Percentiles rank a stretch among this genome's conserved stretches.
phyloP scores from a whole-genome alignment of 2,888 invertebrate genomes.

The Lasius fuliginosus region DNA sequence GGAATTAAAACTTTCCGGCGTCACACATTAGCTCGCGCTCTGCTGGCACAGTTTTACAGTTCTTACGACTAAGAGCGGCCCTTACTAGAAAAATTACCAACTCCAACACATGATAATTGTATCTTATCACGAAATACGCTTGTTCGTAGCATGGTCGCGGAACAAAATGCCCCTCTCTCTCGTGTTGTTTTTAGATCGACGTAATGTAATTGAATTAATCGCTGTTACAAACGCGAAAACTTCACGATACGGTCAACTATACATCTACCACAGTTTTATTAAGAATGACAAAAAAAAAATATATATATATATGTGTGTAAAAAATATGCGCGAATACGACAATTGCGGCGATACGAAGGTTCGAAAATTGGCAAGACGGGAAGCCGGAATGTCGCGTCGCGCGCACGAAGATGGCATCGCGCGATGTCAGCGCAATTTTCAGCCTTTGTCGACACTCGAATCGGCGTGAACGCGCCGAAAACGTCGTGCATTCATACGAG shows the following conservation, averaged over 20 bases:
- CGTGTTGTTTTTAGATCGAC: slow-evolving; percentile 40
- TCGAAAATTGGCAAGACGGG: slow-evolving; percentile 15
- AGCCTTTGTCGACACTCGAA: slow-evolving; percentile 73
- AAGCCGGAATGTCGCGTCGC: background rate
- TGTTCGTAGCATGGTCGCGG: slow-evolving; percentile 23
- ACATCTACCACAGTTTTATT: background rate
- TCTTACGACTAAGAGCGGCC: slow-evolving; percentile 39
- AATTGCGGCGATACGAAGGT: background rate
- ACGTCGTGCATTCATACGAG: slow-evolving; percentile 79
- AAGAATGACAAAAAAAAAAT: background rate
- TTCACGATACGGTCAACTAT: slow-evolving; percentile 9
- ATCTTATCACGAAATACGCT: slow-evolving; percentile 43
- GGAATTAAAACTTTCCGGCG: slow-evolving; percentile 55
- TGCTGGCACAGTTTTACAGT: slow-evolving; percentile 44
- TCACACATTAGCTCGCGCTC: slow-evolving; percentile 41
- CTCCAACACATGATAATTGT: slow-evolving; percentile 48
- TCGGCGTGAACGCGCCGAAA: slow-evolving; percentile 76
- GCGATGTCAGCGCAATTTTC: slow-evolving; percentile 64
- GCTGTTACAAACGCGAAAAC: slow-evolving; percentile 2
- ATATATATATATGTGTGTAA: background rate
- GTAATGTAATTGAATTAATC: slow-evolving; percentile 50
- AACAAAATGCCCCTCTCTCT: slow-evolving; percentile 32
- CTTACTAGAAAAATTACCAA: slow-evolving; percentile 31
- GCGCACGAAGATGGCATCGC: slow-evolving; percentile 16
- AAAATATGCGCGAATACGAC: slow-evolving; percentile 7